phyloP scores from a whole-genome alignment of 2,888 invertebrate genomes.

The Therioaphis trifolii region DNA sequence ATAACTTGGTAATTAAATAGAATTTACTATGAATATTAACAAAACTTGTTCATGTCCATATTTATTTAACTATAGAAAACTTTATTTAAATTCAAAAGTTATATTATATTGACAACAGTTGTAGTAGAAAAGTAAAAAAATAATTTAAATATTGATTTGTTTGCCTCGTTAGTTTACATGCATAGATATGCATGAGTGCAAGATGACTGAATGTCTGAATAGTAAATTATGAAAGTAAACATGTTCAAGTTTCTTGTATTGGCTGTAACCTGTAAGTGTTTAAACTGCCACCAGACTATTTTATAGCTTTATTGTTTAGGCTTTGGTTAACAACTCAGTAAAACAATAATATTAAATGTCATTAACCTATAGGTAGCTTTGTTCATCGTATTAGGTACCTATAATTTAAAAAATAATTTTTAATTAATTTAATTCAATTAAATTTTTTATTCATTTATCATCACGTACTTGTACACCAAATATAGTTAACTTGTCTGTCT shows the following conservation, averaged over 20 bases:
- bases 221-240: conserved; percentile 34
- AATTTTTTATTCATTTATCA: conserved; percentile 4
- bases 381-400: background rate
- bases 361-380: conserved; percentile 43
- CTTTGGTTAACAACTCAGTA: conserved; percentile 23
- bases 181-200: background rate
- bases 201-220: conserved; percentile 28
- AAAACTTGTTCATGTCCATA: no score
- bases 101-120: no score
- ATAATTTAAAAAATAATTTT: background rate
- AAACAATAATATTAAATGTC: conserved; percentile 50
- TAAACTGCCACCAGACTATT: conserved; percentile 45
- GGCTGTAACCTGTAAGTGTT: conserved; percentile 27
- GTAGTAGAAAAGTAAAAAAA: background rate
- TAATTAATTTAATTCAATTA: background rate
- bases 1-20: no score
- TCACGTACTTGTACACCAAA: background rate
- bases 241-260: conserved; percentile 42
- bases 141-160: conserved; percentile 12
- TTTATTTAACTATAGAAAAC: no score
- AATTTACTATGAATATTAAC: no score
- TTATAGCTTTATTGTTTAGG: conserved; percentile 53
- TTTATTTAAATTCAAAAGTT: no score
- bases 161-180: conserved; percentile 14
- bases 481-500: conserved; percentile 1